phyloP scores from a whole-genome alignment of 2,797 vertebrate species.

The Pseudomugil tenellus region DNA sequence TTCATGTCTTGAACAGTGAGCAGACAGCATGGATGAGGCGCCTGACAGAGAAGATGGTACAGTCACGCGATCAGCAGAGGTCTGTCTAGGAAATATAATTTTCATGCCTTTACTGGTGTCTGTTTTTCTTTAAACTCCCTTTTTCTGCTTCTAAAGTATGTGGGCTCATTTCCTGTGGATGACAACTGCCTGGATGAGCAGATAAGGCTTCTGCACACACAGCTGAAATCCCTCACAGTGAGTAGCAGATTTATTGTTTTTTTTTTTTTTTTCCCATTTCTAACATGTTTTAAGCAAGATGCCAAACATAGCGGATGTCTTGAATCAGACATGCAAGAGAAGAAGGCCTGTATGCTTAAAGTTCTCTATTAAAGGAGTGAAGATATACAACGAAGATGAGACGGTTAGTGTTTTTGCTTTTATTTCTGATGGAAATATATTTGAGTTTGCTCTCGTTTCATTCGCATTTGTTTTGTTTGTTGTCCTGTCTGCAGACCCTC shows the following conservation, averaged over 20 bases:
- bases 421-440: not conserved
- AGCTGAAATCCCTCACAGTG: constrained; percentile 88
- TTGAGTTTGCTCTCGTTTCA: not conserved
- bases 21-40: constrained; percentile 75
- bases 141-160: constrained; percentile 81
- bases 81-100: constrained; percentile 27
- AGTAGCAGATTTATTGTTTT: constrained; percentile 18
- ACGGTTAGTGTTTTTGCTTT: constrained; percentile 73
- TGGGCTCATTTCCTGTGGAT: constrained; percentile 92
- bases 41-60: constrained; percentile 58
- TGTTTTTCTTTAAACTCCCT: not conserved
- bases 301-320: not conserved
- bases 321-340: constrained; percentile 81
- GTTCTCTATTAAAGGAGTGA: constrained; percentile 93
- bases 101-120: not conserved
- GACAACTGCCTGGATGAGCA: constrained; percentile 88
- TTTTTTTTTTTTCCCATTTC: not conserved
- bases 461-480: not conserved
- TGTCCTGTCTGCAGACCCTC: constrained; percentile 80
- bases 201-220: constrained; percentile 82
- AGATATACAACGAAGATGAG: constrained; percentile 90
- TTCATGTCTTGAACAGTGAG: not conserved
- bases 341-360: constrained; percentile 86
- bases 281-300: not conserved
- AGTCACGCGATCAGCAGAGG: constrained; percentile 84